phyloP scores from a whole-genome alignment of 2,113 vertebrate species.

The Coptodon bakossiorum region DNA sequence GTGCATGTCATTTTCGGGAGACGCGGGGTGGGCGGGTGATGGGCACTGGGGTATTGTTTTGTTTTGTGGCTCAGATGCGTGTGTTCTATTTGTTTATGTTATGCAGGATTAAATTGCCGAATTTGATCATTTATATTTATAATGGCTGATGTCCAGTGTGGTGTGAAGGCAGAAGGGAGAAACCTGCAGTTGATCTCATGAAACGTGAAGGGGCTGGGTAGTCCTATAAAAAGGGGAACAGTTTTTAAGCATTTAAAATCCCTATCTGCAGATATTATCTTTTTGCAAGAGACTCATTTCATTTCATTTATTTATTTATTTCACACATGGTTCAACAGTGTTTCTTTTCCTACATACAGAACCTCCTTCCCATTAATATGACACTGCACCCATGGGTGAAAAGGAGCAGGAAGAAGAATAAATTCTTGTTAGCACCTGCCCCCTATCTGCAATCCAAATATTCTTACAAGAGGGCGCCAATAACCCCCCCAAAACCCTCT shows the following conservation, averaged over 20 bases:
- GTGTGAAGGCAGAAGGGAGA: not conserved
- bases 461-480: no score
- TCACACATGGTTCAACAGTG: no score
- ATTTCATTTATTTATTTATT: not conserved
- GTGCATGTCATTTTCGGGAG: not conserved
- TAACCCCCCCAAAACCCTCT: no score
- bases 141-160: no score
- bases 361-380: no score
- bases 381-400: no score
- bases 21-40: not conserved
- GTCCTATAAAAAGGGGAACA: not conserved
- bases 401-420: no score
- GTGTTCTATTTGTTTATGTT: not conserved
- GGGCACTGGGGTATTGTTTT: not conserved
- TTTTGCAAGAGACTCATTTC: not conserved
- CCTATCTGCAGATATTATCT: not conserved
- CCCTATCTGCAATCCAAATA: no score
- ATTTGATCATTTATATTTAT: no score
- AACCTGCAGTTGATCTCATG: not conserved
- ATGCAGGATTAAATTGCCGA: no score
- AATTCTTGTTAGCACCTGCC: no score
- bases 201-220: not conserved
- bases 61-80: not conserved
- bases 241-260: not conserved
- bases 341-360: no score